phyloP scores from a whole-genome alignment of 2,113 vertebrate genomes.

The Shinisaurus crocodilurus region DNA sequence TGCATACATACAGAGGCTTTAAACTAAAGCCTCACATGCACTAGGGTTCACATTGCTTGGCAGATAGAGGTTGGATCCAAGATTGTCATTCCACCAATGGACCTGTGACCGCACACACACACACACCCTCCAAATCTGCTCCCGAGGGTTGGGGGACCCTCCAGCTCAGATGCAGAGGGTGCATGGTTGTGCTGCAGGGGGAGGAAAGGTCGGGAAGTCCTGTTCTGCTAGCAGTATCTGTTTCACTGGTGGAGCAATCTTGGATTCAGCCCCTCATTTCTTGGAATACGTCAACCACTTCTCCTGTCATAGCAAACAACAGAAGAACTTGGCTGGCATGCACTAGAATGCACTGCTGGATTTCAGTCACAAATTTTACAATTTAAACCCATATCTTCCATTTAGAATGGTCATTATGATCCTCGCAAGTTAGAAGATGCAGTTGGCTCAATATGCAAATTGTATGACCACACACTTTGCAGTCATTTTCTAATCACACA shows the following conservation, averaged over 20 bases:
- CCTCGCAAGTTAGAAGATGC: not conserved
- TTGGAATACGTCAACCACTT: not conserved
- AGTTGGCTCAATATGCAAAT: not conserved
- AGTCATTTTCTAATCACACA: conserved; percentile 33
- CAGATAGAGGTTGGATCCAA: too few relatives aligned
- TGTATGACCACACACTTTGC: not conserved
- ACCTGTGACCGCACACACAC: too few relatives aligned
- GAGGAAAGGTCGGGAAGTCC: too few relatives aligned
- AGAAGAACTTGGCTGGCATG: not conserved
- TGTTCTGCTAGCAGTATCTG: too few relatives aligned
- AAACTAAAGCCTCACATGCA: not conserved
- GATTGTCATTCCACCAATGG: too few relatives aligned
- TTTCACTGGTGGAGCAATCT: too few relatives aligned
- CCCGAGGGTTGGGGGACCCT: too few relatives aligned
- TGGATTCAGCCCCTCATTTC: not conserved
- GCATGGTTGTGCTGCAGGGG: too few relatives aligned
- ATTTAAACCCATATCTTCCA: not conserved
- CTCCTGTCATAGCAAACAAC: too few relatives aligned
- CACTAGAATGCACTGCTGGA: not conserved
- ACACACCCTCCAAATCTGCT: too few relatives aligned
- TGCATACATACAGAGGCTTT: not conserved
- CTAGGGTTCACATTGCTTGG: not conserved
- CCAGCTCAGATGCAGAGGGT: too few relatives aligned
- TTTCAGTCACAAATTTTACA: not conserved
- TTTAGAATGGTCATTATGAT: not conserved